These are phyloP conservation scores for Cosmia trapezina DNA, from an alignment of 2,888 invertebrate genomes.

Conservation along the genomic window DNA sequence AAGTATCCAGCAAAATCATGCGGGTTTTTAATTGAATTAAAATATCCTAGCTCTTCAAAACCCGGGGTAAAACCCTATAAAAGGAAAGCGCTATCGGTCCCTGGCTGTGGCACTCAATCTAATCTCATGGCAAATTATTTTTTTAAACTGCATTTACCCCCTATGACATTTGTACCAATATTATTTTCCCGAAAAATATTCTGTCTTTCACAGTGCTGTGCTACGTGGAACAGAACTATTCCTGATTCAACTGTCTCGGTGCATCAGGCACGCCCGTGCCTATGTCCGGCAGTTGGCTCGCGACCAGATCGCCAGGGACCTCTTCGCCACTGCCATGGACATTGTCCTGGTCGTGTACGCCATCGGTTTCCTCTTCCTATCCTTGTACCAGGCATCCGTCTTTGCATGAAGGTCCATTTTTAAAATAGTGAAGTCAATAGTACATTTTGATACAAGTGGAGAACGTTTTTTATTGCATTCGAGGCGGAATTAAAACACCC, in stretches of 20 bases:
- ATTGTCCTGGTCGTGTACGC: conserved; percentile 80
- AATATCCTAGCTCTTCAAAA: too few relatives aligned
- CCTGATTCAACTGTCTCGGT: conserved; percentile 63
- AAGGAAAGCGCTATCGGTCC: too few relatives aligned
- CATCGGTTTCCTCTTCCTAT: conserved; percentile 80
- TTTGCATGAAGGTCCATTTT: conserved; percentile 46
- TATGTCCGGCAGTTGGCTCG: conserved; percentile 69
- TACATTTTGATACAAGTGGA: too few relatives aligned
- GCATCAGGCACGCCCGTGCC: conserved; percentile 60
- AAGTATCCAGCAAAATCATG: too few relatives aligned
- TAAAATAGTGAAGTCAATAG: conserved; percentile 54
- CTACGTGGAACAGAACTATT: conserved; percentile 70
- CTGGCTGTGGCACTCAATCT: neutral
- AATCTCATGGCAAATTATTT: neutral
- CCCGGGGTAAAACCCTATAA: too few relatives aligned
- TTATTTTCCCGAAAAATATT: too few relatives aligned
- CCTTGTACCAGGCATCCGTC: conserved; percentile 78
- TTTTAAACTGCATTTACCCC: neutral
- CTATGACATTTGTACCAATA: neutral
- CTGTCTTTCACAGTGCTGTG: conserved; percentile 67
- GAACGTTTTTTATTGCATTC: too few relatives aligned
- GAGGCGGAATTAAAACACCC: too few relatives aligned
- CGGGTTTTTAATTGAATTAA: too few relatives aligned
- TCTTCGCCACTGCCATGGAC: conserved; percentile 80
- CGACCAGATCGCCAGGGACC: conserved; percentile 73